Evolutionary conservation across 92 coral and sea anemone species (phyloP), one percentile per base, ranked within the genome.

Genomic region (Siderastrea siderea): DNA sequence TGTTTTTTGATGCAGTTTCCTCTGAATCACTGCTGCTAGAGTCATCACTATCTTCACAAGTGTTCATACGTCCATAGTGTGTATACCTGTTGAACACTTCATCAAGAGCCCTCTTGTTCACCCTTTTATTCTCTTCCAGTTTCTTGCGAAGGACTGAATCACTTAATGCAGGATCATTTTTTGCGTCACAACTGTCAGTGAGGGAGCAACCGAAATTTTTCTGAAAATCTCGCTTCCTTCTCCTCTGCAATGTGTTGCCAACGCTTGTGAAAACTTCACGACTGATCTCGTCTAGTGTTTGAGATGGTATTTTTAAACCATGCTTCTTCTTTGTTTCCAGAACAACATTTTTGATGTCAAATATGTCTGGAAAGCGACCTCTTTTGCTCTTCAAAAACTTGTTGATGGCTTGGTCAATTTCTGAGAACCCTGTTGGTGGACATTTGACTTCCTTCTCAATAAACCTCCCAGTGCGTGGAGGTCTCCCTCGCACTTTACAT

Each of bases 381-480:
- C 68, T 86, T 43, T 58, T 84, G 13, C 89, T 83, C 74, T 89
- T 90, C 68, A 98, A 68, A 79, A 95, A 98, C 72, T 86, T 89
- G 71, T 45, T 74, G 4, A 98, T 82, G 9, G 95, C 99, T 58
- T 68, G 83, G 82, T 98, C 99, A 67, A 98, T 96, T 38, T 83
- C 90, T 43, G 90, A 88, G 80, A 92, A 89, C 3, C 96, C 95
- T 60, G 98, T 92, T 3, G 81, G 62, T 43, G 90, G 94, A 49
- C 92, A 85, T 64, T 81, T 90, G 38, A 98, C 63, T 5, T 81
- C 77, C 68, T 90, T 94, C 83, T 98, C 99, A 0, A 86, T 86
- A 12, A 98, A 98, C 64, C 99, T 76, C 5, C 99, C 99, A 8
- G 99, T 98, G 69, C 91, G 84, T 0, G 99, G 90, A 1, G 96